Evolutionary conservation across 2,113 vertebrate species (phyloP).

Genomic region (Hyla sarda): DNA sequence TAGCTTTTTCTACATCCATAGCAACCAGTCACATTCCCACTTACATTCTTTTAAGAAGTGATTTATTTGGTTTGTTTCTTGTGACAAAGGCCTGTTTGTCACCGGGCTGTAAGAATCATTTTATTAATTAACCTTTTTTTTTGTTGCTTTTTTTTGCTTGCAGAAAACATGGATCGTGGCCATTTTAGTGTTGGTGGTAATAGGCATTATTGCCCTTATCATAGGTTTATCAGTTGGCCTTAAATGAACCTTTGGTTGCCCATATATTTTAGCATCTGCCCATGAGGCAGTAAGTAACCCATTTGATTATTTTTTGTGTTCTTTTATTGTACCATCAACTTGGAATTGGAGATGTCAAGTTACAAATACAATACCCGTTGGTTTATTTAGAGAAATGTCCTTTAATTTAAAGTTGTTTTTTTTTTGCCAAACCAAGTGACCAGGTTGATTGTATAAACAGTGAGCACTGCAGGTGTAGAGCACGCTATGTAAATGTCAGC

Average conservation of each 20-base stretch:
- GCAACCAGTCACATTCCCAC: neutral
- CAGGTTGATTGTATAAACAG: conserved; percentile 36
- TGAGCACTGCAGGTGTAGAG: neutral
- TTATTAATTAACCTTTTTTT: conserved; percentile 14
- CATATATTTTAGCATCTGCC: conserved; percentile 66
- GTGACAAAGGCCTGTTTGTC: neutral
- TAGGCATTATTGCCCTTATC: conserved; percentile 84
- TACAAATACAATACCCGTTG: too few relatives aligned
- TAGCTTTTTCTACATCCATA: too few relatives aligned
- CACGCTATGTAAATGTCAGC: neutral
- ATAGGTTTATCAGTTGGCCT: conserved; percentile 88
- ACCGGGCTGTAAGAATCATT: neutral
- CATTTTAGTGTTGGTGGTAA: conserved; percentile 77
- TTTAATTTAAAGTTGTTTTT: neutral
- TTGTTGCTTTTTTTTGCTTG: conserved; percentile 71
- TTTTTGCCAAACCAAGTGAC: neutral
- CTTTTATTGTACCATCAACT: conserved; percentile 3
- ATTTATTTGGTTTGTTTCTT: neutral
- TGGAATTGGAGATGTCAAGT: neutral
- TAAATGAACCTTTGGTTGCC: conserved; percentile 69
- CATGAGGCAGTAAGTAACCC: conserved; percentile 73
- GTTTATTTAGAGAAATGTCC: neutral
- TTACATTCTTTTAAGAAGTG: neutral
- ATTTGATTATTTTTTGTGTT: conserved; percentile 59
- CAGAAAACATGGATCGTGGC: conserved; percentile 91